A percentile compares a stretch with the other conserved stretches of the same genome.
These are phyloP conservation scores for Drosophila pseudotalamancana DNA, from an alignment of 2,888 invertebrate species.

Conservation along the genomic window DNA sequence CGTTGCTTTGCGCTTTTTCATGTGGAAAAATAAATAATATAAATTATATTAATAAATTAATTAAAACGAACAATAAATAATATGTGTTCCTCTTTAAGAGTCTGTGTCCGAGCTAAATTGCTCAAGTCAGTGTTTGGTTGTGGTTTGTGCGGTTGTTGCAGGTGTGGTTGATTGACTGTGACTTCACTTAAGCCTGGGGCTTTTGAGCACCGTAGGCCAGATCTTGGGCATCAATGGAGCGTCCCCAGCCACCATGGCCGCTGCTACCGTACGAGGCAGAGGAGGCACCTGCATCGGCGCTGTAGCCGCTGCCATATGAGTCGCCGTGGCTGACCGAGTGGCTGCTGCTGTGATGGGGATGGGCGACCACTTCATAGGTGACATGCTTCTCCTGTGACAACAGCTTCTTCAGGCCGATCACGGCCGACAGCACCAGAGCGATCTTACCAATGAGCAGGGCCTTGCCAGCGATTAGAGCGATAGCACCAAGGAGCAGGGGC, in stretches of 20 bases:
- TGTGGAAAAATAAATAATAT: slow-evolving; percentile 79
- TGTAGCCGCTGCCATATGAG: slow-evolving; percentile 86
- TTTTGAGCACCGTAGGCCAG: slow-evolving; percentile 92
- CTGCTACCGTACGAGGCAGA: slow-evolving; percentile 88
- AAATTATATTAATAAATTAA: slow-evolving; percentile 81
- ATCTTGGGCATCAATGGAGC: slow-evolving; percentile 90
- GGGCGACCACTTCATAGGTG: slow-evolving; percentile 94
- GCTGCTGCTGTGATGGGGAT: slow-evolving; percentile 91
- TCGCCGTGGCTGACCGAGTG: slow-evolving; percentile 88
- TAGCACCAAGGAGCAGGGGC: slow-evolving; percentile 91
- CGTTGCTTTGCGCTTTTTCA: slow-evolving; percentile 50
- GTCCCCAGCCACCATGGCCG: slow-evolving; percentile 90
- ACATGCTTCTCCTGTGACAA: slow-evolving; percentile 93
- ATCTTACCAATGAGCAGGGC: slow-evolving; percentile 93
- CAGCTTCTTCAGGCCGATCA: slow-evolving; percentile 93
- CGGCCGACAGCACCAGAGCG: slow-evolving; percentile 92
- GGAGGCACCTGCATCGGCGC: slow-evolving; percentile 86
- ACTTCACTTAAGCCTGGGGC: slow-evolving; percentile 84
- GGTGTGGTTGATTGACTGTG: slow-evolving; percentile 35
- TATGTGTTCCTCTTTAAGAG: slow-evolving; percentile 64
- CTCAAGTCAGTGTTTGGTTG: slow-evolving; percentile 55
- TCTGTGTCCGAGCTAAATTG: slow-evolving; percentile 50
- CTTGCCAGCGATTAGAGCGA: slow-evolving; percentile 94
- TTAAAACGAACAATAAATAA: slow-evolving; percentile 79
- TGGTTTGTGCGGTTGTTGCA: slow-evolving; percentile 40